Evolutionary conservation across 2,113 vertebrate genomes (phyloP).

Genomic region (Sitta europaea): DNA sequence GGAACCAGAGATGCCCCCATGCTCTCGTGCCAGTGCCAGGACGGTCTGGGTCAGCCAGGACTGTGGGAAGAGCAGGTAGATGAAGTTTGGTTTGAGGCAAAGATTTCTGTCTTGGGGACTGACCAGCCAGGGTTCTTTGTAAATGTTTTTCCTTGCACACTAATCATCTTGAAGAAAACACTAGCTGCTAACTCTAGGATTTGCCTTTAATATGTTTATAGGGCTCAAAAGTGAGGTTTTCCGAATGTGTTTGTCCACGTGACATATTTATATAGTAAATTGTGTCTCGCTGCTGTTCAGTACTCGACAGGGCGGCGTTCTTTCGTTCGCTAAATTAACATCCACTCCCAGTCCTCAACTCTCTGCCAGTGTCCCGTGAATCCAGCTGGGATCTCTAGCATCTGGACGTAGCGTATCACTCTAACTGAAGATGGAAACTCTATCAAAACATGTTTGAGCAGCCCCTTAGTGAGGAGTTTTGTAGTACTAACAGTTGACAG

Average conservation of each 20-base stretch:
- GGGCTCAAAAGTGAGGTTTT: conserved; percentile 65
- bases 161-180: conserved; percentile 70
- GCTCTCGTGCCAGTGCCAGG: background rate
- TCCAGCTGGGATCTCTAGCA: background rate
- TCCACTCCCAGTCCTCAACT: conserved; percentile 11
- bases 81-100: conserved; percentile 47
- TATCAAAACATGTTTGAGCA: background rate
- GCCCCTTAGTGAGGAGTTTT: background rate
- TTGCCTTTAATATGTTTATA: conserved; percentile 71
- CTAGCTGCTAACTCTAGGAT: conserved; percentile 76
- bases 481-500: background rate
- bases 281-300: conserved; percentile 56
- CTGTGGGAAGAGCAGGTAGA: background rate
- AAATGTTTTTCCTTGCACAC: conserved; percentile 63
- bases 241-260: conserved; percentile 58
- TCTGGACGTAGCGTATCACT: background rate
- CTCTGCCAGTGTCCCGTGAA: background rate
- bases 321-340: conserved; percentile 42
- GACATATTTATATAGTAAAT: conserved; percentile 64
- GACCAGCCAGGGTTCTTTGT: conserved; percentile 63
- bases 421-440: background rate
- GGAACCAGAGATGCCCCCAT: background rate
- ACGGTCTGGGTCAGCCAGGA: background rate
- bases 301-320: conserved; percentile 13
- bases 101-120: conserved; percentile 38